A percentile compares a stretch with the other conserved stretches of the same genome.
phyloP scores from a whole-genome alignment of 2,888 invertebrate genomes.

The Ypsolopha scabrella region DNA sequence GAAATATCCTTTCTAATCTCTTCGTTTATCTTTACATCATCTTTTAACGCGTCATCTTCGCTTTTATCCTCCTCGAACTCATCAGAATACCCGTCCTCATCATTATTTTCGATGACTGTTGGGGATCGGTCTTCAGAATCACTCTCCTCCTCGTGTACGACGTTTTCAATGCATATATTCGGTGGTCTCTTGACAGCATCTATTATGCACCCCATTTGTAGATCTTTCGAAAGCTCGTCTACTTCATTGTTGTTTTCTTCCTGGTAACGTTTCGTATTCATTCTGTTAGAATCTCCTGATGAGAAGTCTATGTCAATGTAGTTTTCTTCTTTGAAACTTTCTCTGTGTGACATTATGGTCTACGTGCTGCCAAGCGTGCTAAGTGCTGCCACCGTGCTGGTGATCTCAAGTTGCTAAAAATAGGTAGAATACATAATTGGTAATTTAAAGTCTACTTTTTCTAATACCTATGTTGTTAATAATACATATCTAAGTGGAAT shows the following conservation, averaged over 20 bases:
- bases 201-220: slow-evolving; percentile 62
- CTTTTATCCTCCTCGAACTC: slow-evolving; percentile 59
- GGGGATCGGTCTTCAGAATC: slow-evolving; percentile 27
- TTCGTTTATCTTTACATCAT: slow-evolving; percentile 20
- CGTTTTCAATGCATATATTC: slow-evolving; percentile 53
- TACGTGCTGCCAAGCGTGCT: slow-evolving; percentile 39
- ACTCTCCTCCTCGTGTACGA: slow-evolving; percentile 43
- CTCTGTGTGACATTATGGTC: slow-evolving; percentile 39
- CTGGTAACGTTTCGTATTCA: slow-evolving; percentile 40
- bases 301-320: slow-evolving; percentile 42
- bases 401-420: too few species aligned
- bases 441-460: too few species aligned
- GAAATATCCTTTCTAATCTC: slow-evolving; percentile 15
- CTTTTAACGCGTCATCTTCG: slow-evolving; percentile 31
- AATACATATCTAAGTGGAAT: too few species aligned
- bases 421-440: too few species aligned
- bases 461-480: too few species aligned
- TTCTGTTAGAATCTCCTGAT: slow-evolving; percentile 50
- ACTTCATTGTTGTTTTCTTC: slow-evolving; percentile 65
- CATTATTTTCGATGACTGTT: slow-evolving; percentile 12
- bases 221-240: slow-evolving; percentile 52
- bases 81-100: slow-evolving; percentile 48
- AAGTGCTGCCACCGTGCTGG: slow-evolving; percentile 17
- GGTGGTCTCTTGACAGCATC: slow-evolving; percentile 49
- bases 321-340: slow-evolving; percentile 29